Conservation (phyloP, 2,797 vertebrate species). For the Dendrocincla tyrannina region DNA sequence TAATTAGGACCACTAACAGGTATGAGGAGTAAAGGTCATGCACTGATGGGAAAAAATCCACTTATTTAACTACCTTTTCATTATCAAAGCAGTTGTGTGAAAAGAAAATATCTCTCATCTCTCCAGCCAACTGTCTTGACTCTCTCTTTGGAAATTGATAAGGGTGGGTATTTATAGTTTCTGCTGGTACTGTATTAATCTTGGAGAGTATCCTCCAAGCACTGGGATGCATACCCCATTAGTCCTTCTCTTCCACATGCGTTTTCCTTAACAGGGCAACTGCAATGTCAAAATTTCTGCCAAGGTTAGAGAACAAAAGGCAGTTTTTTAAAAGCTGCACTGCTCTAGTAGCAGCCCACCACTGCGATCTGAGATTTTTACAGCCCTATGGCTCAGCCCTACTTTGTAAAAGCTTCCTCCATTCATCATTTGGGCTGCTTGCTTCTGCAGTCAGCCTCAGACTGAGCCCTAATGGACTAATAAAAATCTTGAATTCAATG, state of each 20-base stretch:
- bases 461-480: neutral
- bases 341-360: neutral
- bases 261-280: neutral
- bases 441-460: neutral
- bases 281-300: neutral
- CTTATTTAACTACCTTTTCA: neutral
- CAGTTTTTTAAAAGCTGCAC: neutral
- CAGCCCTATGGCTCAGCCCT: neutral
- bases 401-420: neutral
- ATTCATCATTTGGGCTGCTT: neutral
- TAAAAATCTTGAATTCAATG: neutral
- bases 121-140: neutral
- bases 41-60: neutral
- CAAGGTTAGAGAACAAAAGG: neutral
- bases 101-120: neutral
- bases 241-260: neutral
- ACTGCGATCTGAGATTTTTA: neutral
- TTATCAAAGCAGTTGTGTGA: neutral
- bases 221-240: neutral
- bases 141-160: neutral
- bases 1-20: neutral
- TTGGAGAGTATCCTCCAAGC: neutral
- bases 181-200: neutral
- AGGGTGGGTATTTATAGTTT: constrained; percentile 5
- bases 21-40: neutral